Evolutionary conservation across 2,888 invertebrate genomes (phyloP), one percentile per base, ranked within the genome.

Genomic region (Stenoptilia bipunctidactyla): DNA sequence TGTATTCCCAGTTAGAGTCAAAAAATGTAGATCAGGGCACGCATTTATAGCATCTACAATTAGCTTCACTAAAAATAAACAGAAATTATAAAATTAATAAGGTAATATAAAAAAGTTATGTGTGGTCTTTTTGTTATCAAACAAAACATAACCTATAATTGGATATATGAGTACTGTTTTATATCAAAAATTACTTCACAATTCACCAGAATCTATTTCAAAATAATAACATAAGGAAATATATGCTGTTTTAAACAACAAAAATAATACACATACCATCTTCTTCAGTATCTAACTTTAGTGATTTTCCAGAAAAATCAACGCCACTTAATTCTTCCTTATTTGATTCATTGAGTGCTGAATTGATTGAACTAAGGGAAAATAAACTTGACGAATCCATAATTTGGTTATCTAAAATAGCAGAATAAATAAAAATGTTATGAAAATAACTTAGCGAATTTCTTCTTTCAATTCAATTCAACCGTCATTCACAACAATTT

Each of bases 1-100:
- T 0, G 97, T 97, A 64, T 98, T 98, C 5, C 97, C 98, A 49
- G 96, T 95, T 27, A 98, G 82, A 41, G 93, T 90, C 4, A 98
- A 84, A 50, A 86, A 92, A 30, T 75, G 64, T 41, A 97, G 84
- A 27, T 88, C 77, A 0, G 86, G 69, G 56, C 92, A 92, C 39
- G 85, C 79, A 46, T 89, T 83, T 40, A 98, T 93, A 0, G 91
- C 93, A 12, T 91, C 87, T 2, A 92, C 87, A 2, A 97, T 90
- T 38, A 86, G 86, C 60, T 89, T 80, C 0, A 92, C 94, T 93
- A 69, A 51, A 36, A 4, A 13, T 30, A 20, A 38, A 38, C 9
- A 30, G 12, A 39, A 34, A 10, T 25, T 1, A 3, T n/a, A 3
- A 13, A n/a, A 30, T n/a, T 27, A 10, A 37, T 2, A 27, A 13